Evolutionary conservation across 1,140 invertebrate genomes (phyloP), one percentile per base, ranked within the genome.

Genomic region (Eumaeus atala): DNA sequence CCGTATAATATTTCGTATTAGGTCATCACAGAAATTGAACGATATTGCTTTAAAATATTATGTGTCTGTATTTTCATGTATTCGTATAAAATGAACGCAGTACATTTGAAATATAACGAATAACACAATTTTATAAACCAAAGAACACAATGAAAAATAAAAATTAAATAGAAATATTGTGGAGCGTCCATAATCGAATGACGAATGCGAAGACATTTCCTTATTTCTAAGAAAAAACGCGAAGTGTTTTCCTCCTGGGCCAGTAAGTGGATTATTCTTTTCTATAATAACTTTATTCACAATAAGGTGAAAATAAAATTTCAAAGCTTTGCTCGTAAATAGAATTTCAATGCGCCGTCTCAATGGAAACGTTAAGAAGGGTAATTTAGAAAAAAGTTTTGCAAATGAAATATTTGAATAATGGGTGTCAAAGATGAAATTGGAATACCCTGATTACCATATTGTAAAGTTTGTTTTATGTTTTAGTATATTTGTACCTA

Each of bases 281-380:
- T 80, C 65, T 70, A 77, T 79, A 80, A 78, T 80, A 79, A 77
- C 68, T 78, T 81, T 78, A 80, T 77, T 80, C 66, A 77, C 79
- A 79, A 80, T 77, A 73, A 78, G 58, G 64, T 50, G 40, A 44
- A 56, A 73, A 78, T 72, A 68, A 69, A 66, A 72, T 74, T 70
- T 68, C 61, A 61, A 59, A 64, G 61, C 61, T 53, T 64, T 67
- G 48, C 38, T 54, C 54, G 58, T 61, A 64, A 64, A 64, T 60
- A 56, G 62, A 53, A 61, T 64, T 64, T 64, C 58, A 64, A 64
- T 57, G 54, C 54, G 47, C 35, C 58, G 52, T 54, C 60, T 55
- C 51, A 53, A 58, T 62, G 16, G 37, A 36, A 59, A 36, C 51
- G 40, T 57, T 60, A 59, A 58, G 55, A 57, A 47, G 52, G 58